phyloP scores from a whole-genome alignment of 2,113 vertebrate species.

The Pteropus alecto region DNA sequence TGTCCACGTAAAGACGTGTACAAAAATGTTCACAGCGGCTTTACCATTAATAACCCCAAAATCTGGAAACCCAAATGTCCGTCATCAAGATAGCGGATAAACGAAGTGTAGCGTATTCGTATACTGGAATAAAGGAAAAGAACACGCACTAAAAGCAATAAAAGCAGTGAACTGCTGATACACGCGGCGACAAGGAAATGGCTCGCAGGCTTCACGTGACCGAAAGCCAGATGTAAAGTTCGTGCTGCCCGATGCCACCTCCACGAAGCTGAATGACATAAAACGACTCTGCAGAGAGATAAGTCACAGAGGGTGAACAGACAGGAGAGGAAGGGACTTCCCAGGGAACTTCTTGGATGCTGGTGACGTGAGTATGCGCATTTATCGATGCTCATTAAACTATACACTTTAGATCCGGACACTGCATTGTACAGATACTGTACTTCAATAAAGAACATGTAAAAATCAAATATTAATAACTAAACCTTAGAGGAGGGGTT shows the following conservation, averaged over 20 bases:
- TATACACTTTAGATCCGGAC: not conserved
- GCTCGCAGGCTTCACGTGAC: not conserved
- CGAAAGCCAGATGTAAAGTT: not conserved
- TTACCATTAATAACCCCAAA: not conserved
- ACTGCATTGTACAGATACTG: not conserved
- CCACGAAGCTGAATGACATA: not conserved
- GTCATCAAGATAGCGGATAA: not conserved
- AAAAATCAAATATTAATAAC: not conserved
- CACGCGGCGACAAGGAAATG: not conserved
- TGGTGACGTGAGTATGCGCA: not conserved
- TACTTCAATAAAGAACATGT: not conserved
- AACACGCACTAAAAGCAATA: not conserved
- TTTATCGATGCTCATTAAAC: not conserved
- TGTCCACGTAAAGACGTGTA: not conserved
- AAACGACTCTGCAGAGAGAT: not conserved
- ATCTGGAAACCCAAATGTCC: not conserved
- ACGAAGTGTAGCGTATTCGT: not conserved
- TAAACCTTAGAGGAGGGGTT: not conserved
- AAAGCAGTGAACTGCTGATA: not conserved
- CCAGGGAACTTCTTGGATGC: not conserved
- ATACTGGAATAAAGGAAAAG: not conserved
- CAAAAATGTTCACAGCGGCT: not conserved
- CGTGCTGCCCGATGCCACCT: no score
- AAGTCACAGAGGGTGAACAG: not conserved
- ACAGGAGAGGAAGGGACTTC: not conserved